These are phyloP conservation scores for Cryptoprocta ferox DNA, from an alignment of 2,797 vertebrate species.

Conservation along the genomic window DNA sequence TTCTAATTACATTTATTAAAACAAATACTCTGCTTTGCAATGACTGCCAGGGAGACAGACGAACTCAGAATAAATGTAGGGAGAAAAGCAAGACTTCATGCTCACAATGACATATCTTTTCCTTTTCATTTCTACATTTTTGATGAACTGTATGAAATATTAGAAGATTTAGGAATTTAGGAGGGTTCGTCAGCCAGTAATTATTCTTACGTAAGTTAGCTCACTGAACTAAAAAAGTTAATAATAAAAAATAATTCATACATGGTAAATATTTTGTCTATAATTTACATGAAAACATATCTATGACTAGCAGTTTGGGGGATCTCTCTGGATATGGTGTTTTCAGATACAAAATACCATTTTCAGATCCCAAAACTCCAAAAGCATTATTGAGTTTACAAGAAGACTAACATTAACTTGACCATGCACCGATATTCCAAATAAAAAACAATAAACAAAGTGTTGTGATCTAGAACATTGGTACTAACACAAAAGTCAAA, in stretches of 20 bases:
- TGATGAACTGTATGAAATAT: neutral
- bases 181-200: neutral
- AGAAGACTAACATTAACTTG: constrained; percentile 35
- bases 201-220: constrained; percentile 5
- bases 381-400: constrained; percentile 12
- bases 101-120: neutral
- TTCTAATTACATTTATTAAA: constrained; percentile 41
- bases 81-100: neutral
- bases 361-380: neutral
- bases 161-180: neutral
- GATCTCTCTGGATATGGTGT: neutral
- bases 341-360: neutral
- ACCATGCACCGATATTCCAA: neutral
- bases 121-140: neutral
- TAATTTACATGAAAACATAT: constrained; percentile 10
- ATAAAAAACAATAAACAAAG: constrained; percentile 38
- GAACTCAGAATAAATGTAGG: neutral
- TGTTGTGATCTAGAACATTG: neutral
- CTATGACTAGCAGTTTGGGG: neutral
- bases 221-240: constrained; percentile 28
- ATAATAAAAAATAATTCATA: neutral
- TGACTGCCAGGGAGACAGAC: neutral
- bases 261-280: neutral
- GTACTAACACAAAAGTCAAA: constrained; percentile 35
- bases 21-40: constrained; percentile 4